A percentile compares a stretch with the other conserved stretches of the same genome.
Conservation (phyloP, 2,113 vertebrate species). For the Archilochus colubris region DNA sequence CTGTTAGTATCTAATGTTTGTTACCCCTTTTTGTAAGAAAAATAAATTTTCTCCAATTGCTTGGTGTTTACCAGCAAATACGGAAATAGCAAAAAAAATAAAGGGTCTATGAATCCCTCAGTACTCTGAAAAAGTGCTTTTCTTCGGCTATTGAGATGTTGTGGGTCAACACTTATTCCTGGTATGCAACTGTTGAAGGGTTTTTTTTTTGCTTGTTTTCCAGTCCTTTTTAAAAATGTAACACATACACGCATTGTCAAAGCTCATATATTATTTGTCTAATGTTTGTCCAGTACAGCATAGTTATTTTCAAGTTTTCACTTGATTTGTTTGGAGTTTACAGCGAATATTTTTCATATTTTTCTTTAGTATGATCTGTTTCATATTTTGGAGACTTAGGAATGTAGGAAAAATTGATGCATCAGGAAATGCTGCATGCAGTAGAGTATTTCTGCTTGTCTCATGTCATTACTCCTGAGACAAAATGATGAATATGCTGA, state of each 20-base stretch:
- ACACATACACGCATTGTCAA: conserved; percentile 32
- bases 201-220: background rate
- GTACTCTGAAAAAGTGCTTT: background rate
- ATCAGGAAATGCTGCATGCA: conserved; percentile 34
- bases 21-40: background rate
- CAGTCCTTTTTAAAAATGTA: background rate
- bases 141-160: conserved; percentile 19
- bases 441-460: conserved; percentile 29
- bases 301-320: conserved; percentile 62
- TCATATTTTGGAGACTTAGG: conserved; percentile 47
- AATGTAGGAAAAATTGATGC: conserved; percentile 60
- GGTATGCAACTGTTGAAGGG: conserved; percentile 33
- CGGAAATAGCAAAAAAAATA: background rate
- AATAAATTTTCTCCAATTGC: background rate
- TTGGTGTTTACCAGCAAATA: background rate
- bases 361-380: conserved; percentile 38
- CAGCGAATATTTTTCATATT: conserved; percentile 31
- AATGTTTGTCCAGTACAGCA: conserved; percentile 42
- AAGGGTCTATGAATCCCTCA: background rate
- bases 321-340: conserved; percentile 61
- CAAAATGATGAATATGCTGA: background rate
- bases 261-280: conserved; percentile 33
- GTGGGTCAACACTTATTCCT: conserved; percentile 56
- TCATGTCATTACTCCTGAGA: conserved; percentile 61
- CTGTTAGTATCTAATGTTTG: background rate